phyloP scores from a whole-genome alignment of 2,888 invertebrate genomes.

The Norana najaformis region DNA sequence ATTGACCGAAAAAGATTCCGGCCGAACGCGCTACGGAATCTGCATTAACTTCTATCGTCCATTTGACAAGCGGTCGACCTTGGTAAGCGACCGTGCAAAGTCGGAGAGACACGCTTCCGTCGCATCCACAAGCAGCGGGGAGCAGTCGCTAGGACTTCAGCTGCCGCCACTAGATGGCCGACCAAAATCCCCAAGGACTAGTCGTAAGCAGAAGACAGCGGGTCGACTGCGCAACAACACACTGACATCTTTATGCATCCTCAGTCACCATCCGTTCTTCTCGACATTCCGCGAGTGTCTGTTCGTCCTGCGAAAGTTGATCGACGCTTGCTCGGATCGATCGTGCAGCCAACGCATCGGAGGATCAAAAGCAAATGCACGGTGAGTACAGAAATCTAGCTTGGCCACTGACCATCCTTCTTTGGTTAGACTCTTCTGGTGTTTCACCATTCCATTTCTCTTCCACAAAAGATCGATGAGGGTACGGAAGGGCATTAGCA shows the following conservation, averaged over 20 bases:
- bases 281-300: constrained; percentile 97
- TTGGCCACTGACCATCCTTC: neutral
- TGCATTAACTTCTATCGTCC: constrained; percentile 98
- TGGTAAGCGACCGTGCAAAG: constrained; percentile 45
- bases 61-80: constrained; percentile 64
- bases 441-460: neutral
- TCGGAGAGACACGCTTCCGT: constrained; percentile 46
- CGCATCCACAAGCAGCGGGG: constrained; percentile 38
- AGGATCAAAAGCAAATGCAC: constrained; percentile 80
- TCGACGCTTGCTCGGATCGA: constrained; percentile 96
- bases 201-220: constrained; percentile 53
- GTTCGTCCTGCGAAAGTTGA: constrained; percentile 88
- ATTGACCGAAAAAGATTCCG: constrained; percentile 91
- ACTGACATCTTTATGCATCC: constrained; percentile 91
- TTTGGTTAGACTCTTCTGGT: neutral
- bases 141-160: constrained; percentile 35
- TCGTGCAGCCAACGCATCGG: constrained; percentile 50
- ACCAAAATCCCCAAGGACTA: constrained; percentile 54
- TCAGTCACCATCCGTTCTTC: constrained; percentile 99
- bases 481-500: neutral
- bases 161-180: neutral
- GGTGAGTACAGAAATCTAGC: constrained; percentile 67
- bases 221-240: constrained; percentile 76
- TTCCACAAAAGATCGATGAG: neutral
- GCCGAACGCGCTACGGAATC: constrained; percentile 78